Evolutionary conservation across 2,113 vertebrate genomes (phyloP), one percentile per base, ranked within the genome.

Genomic region (Apodemus sylvaticus): DNA sequence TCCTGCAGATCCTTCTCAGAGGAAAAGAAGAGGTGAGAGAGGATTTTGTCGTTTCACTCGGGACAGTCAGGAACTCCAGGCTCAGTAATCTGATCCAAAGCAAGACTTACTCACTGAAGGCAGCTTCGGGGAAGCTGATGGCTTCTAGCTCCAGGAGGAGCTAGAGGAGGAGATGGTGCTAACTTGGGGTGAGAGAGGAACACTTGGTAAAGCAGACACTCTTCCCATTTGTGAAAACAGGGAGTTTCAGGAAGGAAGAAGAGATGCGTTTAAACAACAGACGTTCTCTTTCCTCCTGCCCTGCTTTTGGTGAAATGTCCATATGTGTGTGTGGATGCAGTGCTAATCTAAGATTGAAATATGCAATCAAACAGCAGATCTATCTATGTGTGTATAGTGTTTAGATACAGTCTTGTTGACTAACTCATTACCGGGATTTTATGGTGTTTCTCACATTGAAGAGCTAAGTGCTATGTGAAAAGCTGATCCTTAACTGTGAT

Each of bases 211-310:
- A 90, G 89, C 93, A 96, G 95, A 95, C 93, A 92, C 92, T 92
- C 92, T 94, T 93, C 66, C 1, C 91, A 73, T 93, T 87, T 96
- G 92, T 76, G 78, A 66, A 95, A 93, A 95, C 85, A 71, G 20
- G 39, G 78, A 73, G 53, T 89, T 92, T 94, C 17, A 6, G 92
- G 76, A 95, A 89, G 81, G 86, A 90, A 86, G 79, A 55, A 71
- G 95, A 97, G 92, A 86, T 73, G 74, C 20, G 81, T 92, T 96
- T 97, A 92, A 93, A 96, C 94, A 97, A 89, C 96, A 97, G 96
- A 87, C 64, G 12, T 83, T 96, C 91, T 96, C 94, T 96, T 94
- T 92, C 93, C 85, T 97, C 82, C 45, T 73, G 13, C 92, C 97
- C 95, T 94, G 92, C 86, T 97, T 96, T 86, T 53, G 77, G 70